These are phyloP conservation scores for Nothocercus julius DNA, from an alignment of 2,113 vertebrate genomes.

Conservation along the genomic window DNA sequence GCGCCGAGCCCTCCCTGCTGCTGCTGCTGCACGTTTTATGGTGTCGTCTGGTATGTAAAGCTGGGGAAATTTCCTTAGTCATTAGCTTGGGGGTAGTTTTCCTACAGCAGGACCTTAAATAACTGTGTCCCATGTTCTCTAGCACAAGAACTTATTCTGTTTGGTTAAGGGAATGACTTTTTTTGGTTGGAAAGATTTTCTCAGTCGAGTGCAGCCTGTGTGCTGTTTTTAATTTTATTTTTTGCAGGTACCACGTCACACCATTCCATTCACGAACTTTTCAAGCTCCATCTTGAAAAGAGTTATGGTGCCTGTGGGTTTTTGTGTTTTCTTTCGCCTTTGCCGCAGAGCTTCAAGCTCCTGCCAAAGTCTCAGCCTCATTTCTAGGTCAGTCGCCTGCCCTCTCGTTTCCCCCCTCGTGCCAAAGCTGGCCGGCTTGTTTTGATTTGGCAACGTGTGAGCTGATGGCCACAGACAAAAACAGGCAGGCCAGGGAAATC, in stretches of 20 bases:
- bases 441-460: conserved; percentile 62
- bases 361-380: conserved; percentile 15
- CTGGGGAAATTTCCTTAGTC: background rate
- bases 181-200: background rate
- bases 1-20: fast-evolving
- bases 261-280: conserved; percentile 15
- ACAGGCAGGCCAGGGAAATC: conserved; percentile 48
- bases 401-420: conserved; percentile 51
- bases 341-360: conserved; percentile 9
- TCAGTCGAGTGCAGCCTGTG: background rate
- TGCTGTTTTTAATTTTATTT: background rate
- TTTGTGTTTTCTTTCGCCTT: background rate
- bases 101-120: background rate
- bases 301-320: background rate
- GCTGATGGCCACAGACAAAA: conserved; percentile 55
- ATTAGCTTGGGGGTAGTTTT: background rate
- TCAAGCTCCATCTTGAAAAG: conserved; percentile 11
- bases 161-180: background rate
- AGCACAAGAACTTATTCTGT: background rate
- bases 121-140: background rate
- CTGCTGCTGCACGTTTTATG: fast-evolving
- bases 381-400: conserved; percentile 62
- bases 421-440: conserved; percentile 39
- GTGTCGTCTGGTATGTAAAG: background rate
- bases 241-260: background rate